Base-by-base conservation (phyloP, 2,797 vertebrate species). In the Numenius phaeopus region DNA sequence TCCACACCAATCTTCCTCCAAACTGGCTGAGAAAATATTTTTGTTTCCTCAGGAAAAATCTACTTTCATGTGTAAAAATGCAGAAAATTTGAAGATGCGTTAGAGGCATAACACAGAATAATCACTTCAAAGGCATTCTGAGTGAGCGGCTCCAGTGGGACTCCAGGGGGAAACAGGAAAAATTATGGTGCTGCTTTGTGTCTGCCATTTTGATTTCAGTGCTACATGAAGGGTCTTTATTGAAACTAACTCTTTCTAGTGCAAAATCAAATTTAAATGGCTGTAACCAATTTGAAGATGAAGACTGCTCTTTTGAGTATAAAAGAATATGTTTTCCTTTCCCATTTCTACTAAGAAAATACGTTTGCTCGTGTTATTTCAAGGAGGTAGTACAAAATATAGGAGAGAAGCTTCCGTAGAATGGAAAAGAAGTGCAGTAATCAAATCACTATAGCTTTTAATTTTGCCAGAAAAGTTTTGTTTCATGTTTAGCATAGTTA, bases 341-440 rank as follows among this genome's bases (percentile, higher is more conserved):
- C 72, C 19, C 54, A 46, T 94, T 97, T 94, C 64, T 88, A 32
- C 55, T 89, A 96, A 70, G 40, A 40, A 95, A 95, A 44, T 46
- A 83, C 26, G 21, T 91, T 95, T 89, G 3, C 9, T 89, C 50
- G 26, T 90, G 32, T 83, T 95, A 92, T 83, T 77, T 37, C 42
- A 75, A 65, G 65, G 42, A 93, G 21, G 69, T 85, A 97, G 71
- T 90, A 94, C 55, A 93, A 94, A 95, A 81, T 85, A 72, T 92
- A 91, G 32, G 83, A 75, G 17, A 96, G 57, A 90, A 87, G 59
- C 96, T 97, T 81, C 90, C 94, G 61, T 89, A 86, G 94, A 95
- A 96, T 86, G 78, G 78, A 92, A 87, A 87, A 92, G 59, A 77
- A 77, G 62, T 32, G 40, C 49, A 66, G 64, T 91, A 89, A 55